Conservation (phyloP, 1,140 invertebrate genomes). For the Neomicropteryx cornuta region DNA sequence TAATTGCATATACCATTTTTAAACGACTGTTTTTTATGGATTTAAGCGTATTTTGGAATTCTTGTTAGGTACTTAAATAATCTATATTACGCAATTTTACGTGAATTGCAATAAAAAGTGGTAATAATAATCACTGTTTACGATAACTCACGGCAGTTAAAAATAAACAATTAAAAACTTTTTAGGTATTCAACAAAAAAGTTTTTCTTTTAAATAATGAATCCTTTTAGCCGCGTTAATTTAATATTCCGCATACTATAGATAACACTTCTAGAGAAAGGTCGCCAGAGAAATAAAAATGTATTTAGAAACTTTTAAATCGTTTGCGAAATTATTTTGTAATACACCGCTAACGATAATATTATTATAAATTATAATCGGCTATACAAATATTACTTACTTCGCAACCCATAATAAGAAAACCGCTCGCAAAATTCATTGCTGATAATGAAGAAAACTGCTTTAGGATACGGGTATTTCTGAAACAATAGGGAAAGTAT, state of each 20-base stretch:
- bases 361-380: not conserved
- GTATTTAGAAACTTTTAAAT: not conserved
- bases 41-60: no score
- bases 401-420: constrained; percentile 91
- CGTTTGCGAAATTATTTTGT: not conserved
- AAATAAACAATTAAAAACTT: no score
- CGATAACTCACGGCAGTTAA: no score
- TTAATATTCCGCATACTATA: no score
- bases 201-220: not conserved
- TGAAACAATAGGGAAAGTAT: constrained; percentile 39
- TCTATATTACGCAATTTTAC: no score
- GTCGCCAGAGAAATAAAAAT: no score
- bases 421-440: constrained; percentile 97
- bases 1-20: not conserved
- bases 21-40: not conserved
- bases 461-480: constrained; percentile 73
- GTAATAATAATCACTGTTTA: no score
- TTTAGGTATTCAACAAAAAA: no score
- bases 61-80: no score
- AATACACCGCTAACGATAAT: not conserved
- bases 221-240: not conserved
- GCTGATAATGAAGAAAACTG: constrained; percentile 87
- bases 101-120: no score
- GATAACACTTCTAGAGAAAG: no score
- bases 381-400: constrained; percentile 45